Evolutionary conservation across 1,140 invertebrate species (phyloP).

Genomic region (Geopemphigus sp.): DNA sequence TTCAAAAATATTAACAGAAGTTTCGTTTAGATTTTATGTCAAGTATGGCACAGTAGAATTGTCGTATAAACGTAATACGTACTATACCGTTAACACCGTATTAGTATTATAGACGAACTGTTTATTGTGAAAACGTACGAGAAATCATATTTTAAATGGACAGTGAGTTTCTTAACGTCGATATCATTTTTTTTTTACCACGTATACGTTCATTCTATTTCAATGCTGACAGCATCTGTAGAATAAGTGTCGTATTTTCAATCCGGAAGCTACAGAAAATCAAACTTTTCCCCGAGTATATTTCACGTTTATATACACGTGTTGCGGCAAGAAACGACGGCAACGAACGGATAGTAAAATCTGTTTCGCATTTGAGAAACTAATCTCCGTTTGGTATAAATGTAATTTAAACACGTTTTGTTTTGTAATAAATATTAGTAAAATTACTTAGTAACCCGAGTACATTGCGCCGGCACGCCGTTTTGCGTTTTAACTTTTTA

Average conservation of each 20-base stretch:
- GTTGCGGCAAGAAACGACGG: too few relatives aligned
- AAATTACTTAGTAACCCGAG: background rate
- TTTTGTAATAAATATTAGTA: background rate
- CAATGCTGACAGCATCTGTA: background rate
- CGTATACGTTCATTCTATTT: background rate
- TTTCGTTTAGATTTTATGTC: too few relatives aligned
- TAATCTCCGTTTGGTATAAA: background rate
- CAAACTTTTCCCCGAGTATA: background rate
- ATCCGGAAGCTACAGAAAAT: background rate
- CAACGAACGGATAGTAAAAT: background rate
- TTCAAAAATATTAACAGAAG: too few relatives aligned
- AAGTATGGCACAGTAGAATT: too few relatives aligned
- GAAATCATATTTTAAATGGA: background rate
- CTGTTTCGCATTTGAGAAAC: background rate
- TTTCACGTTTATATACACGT: too few relatives aligned
- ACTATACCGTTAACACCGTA: too few relatives aligned
- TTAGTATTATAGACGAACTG: too few relatives aligned
- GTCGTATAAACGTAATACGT: too few relatives aligned
- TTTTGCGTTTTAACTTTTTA: slow-evolving; percentile 5
- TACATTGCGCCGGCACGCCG: background rate
- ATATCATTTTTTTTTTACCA: background rate
- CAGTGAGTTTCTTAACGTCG: background rate
- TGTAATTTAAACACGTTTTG: background rate
- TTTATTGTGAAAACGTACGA: too few relatives aligned
- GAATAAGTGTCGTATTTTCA: background rate